A percentile compares a stretch with the other conserved stretches of the same genome.
phyloP scores from a whole-genome alignment of 2,888 invertebrate species.

The Hedya salicella region DNA sequence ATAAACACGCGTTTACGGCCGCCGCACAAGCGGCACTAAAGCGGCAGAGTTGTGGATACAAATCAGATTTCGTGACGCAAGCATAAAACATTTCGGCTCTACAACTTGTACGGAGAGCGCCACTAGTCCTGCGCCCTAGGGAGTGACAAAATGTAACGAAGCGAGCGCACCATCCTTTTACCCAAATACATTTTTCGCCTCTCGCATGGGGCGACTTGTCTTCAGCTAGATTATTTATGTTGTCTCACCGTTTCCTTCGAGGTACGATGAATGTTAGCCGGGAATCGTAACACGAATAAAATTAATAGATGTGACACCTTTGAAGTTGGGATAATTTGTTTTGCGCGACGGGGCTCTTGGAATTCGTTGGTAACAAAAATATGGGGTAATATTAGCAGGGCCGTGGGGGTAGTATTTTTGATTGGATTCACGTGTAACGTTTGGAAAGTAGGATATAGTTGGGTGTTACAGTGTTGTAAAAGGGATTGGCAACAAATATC shows the following conservation, averaged over 20 bases:
- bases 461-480: not conserved
- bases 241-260: constrained; percentile 63
- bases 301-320: constrained; percentile 43
- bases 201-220: constrained; percentile 65
- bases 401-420: not conserved
- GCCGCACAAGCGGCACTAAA: constrained; percentile 66
- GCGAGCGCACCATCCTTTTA: constrained; percentile 74
- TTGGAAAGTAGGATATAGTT: not conserved
- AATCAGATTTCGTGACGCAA: constrained; percentile 78
- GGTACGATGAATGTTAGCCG: constrained; percentile 65
- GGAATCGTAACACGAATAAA: constrained; percentile 52
- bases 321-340: constrained; percentile 43
- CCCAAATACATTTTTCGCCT: constrained; percentile 78
- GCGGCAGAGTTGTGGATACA: constrained; percentile 71
- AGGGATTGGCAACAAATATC: not conserved
- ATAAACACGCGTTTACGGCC: constrained; percentile 69
- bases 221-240: constrained; percentile 78
- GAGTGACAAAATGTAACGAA: constrained; percentile 83
- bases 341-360: constrained; percentile 22
- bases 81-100: constrained; percentile 74
- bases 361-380: constrained; percentile 14
- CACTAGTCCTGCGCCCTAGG: constrained; percentile 68
- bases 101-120: constrained; percentile 55
- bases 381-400: not conserved
- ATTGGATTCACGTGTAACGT: not conserved